These are phyloP conservation scores for Triops longicaudatus DNA, from an alignment of 1,140 invertebrate genomes.

Conservation along the genomic window DNA sequence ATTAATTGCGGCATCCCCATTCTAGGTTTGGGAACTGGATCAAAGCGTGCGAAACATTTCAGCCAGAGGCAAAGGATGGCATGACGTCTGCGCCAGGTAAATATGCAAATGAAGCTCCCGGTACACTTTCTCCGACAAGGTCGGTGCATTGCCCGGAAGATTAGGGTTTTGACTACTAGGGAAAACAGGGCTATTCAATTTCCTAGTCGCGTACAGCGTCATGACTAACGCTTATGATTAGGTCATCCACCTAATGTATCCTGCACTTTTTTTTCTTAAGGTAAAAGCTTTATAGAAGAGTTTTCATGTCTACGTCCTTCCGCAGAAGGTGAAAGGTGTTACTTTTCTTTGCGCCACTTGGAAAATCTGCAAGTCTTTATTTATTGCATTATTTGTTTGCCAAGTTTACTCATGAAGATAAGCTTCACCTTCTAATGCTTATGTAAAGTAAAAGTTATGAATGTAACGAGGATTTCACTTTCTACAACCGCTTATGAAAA, in stretches of 20 bases:
- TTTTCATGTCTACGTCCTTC: neutral
- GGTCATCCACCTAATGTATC: no score
- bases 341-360: neutral
- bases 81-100: slow-evolving; percentile 44
- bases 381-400: neutral
- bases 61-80: slow-evolving; percentile 38
- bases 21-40: slow-evolving; percentile 41
- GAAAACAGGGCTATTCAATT: neutral
- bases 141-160: slow-evolving; percentile 1
- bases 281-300: no score
- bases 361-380: neutral
- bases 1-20: slow-evolving; percentile 20
- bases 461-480: neutral
- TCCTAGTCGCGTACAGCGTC: neutral
- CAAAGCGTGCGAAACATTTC: slow-evolving; percentile 38
- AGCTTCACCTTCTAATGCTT: neutral
- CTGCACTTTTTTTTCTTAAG: no score
- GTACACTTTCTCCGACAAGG: slow-evolving; percentile 19
- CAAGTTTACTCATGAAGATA: neutral
- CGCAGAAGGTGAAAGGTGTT: neutral
- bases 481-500: neutral
- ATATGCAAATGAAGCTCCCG: slow-evolving; percentile 10
- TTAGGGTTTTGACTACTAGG: neutral
- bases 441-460: neutral
- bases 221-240: no score